Conservation (phyloP, 2,113 vertebrate genomes). For the Elachura formosa region DNA sequence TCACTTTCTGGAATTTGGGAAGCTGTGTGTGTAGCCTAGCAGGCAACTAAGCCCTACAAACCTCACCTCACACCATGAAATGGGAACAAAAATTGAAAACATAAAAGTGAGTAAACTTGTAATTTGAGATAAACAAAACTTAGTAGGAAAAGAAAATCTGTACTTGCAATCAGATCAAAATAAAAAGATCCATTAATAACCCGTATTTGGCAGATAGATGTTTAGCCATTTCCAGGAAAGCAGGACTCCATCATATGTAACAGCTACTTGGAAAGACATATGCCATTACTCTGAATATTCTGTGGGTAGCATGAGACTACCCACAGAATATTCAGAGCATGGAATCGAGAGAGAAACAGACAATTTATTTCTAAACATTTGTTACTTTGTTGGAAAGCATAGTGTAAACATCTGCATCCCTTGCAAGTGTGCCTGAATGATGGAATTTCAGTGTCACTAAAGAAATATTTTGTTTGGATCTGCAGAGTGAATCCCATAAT, state of each 20-base stretch:
- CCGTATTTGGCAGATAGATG: fast-evolving
- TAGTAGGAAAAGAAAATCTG: background rate
- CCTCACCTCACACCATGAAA: background rate
- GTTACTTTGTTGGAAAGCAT: background rate
- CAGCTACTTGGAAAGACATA: background rate
- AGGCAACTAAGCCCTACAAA: background rate
- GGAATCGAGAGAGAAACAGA: background rate
- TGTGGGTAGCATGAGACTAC: too few relatives aligned
- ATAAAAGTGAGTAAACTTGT: background rate
- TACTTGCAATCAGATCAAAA: background rate
- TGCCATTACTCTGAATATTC: background rate
- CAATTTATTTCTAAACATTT: background rate
- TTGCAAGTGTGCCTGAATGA: background rate
- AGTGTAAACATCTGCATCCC: background rate
- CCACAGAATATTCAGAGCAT: too few relatives aligned
- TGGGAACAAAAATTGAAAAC: background rate
- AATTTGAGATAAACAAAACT: background rate
- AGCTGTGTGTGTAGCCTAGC: background rate
- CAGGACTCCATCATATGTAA: fast-evolving
- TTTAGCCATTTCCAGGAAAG: background rate
- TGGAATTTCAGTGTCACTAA: background rate
- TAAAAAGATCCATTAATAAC: background rate
- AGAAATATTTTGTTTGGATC: background rate
- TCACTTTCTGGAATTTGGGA: background rate
- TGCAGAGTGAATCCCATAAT: background rate